These are phyloP conservation scores for Cryptus armator DNA, from an alignment of 2,888 invertebrate genomes.

Conservation along the genomic window DNA sequence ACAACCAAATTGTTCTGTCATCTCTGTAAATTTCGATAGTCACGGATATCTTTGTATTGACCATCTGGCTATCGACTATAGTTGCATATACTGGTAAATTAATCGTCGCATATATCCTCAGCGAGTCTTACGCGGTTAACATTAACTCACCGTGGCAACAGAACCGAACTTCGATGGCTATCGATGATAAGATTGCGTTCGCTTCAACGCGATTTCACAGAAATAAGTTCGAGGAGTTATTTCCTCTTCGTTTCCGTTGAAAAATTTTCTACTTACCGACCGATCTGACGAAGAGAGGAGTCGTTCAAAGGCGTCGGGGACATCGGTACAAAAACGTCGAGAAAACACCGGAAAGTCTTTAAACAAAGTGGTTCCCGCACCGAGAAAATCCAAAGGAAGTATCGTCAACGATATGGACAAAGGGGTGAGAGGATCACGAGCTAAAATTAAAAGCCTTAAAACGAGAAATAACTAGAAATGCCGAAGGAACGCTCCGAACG, in stretches of 20 bases:
- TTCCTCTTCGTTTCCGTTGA: neutral
- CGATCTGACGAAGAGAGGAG: neutral
- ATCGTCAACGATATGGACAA: constrained; percentile 41
- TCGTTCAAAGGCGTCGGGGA: neutral
- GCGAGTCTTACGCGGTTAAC: neutral
- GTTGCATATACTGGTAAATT: too few species aligned
- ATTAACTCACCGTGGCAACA: neutral
- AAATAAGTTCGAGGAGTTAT: neutral
- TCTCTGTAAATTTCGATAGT: constrained; percentile 58
- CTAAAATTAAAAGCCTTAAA: constrained; percentile 33
- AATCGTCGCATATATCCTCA: neutral
- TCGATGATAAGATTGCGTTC: neutral
- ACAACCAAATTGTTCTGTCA: neutral
- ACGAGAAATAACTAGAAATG: neutral
- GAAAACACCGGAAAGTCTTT: constrained; percentile 18
- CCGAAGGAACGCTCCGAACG: constrained; percentile 5
- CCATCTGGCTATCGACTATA: neutral
- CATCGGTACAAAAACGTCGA: neutral
- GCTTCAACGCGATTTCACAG: neutral
- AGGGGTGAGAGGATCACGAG: constrained; percentile 25
- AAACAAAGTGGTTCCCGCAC: neutral
- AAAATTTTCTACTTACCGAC: neutral
- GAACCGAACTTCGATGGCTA: neutral
- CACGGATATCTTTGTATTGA: constrained; percentile 32
- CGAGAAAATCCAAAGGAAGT: neutral